Evolutionary conservation across 2,113 vertebrate species (phyloP).

Genomic region (Petromus typicus): DNA sequence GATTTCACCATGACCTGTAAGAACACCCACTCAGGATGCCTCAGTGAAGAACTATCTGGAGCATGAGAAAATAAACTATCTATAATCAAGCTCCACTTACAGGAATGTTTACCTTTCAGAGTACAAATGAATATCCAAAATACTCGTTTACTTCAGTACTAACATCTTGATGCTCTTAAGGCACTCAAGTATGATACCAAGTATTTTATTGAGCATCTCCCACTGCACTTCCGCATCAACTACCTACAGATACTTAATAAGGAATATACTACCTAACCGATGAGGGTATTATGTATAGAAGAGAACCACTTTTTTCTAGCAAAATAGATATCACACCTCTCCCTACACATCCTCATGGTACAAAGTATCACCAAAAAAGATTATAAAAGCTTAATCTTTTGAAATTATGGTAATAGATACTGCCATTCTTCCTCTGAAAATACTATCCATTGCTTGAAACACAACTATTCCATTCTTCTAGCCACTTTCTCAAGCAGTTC

Average conservation of each 20-base stretch:
- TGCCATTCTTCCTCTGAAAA: neutral
- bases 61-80: neutral
- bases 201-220: neutral
- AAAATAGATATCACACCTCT: neutral
- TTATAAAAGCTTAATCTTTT: neutral
- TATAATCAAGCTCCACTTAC: neutral
- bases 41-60: neutral
- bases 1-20: neutral
- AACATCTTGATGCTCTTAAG: neutral
- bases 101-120: neutral
- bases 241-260: neutral
- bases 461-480: neutral
- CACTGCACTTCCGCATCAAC: neutral
- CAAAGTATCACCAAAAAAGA: neutral
- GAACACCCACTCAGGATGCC: neutral
- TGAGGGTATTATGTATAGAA: neutral
- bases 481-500: neutral
- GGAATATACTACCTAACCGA: neutral
- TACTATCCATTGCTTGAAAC: neutral
- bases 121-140: neutral
- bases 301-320: neutral
- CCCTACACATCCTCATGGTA: neutral
- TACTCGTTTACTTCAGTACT: neutral
- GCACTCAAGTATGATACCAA: neutral
- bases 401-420: neutral